Evolutionary conservation across 2,888 invertebrate species (phyloP).

Genomic region (Andricus curvator): DNA sequence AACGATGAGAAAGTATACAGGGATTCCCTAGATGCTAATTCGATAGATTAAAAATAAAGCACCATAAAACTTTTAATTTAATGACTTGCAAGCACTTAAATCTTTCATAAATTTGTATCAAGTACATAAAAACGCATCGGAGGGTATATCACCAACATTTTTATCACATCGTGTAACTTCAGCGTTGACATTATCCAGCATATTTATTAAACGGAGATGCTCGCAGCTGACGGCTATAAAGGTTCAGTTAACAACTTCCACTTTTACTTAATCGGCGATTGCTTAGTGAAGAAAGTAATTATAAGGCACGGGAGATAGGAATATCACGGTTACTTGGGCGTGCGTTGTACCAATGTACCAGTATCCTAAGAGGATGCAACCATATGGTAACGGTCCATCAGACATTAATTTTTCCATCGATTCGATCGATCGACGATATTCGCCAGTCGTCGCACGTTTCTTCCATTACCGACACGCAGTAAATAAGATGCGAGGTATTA

Average conservation of each 20-base stretch:
- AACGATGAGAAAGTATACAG: background rate
- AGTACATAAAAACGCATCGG: conserved; percentile 16
- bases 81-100: conserved; percentile 12
- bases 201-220: conserved; percentile 19
- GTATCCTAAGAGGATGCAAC: background rate
- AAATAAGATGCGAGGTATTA: conserved; percentile 63
- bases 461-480: conserved; percentile 69
- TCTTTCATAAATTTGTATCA: conserved; percentile 33
- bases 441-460: conserved; percentile 68
- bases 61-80: conserved; percentile 17
- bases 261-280: conserved; percentile 20
- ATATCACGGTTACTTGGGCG: conserved; percentile 21
- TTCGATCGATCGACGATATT: conserved; percentile 64
- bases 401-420: conserved; percentile 1
- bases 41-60: background rate
- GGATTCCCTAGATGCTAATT: background rate
- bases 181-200: conserved; percentile 22
- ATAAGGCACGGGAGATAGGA: conserved; percentile 21
- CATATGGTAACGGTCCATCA: conserved; percentile 16
- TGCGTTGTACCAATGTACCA: background rate
- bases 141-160: background rate
- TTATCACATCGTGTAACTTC: conserved; percentile 25
- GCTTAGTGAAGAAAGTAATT: conserved; percentile 27
- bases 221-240: conserved; percentile 20
- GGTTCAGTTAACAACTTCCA: conserved; percentile 31